Conservation (phyloP, 1,140 invertebrate species). For the Diabrotica undecimpunctata region DNA sequence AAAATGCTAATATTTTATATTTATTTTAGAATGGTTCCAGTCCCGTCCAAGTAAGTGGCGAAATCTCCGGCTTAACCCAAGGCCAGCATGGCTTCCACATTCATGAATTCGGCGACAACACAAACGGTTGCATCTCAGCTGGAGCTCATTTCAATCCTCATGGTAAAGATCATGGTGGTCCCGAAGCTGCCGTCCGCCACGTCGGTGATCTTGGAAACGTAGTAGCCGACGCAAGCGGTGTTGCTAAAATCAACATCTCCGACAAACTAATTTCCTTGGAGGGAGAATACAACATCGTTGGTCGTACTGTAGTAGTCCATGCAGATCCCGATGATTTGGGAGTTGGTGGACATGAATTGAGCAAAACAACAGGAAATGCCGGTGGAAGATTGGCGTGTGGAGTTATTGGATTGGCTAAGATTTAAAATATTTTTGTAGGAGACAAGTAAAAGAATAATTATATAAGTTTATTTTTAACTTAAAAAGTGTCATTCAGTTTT, state of each 20-base stretch:
- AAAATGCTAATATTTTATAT: too few relatives aligned
- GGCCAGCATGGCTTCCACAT: conserved; percentile 92
- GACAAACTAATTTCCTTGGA: conserved; percentile 71
- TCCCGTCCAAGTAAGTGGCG: conserved; percentile 66
- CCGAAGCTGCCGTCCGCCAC: conserved; percentile 70
- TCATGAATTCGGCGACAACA: conserved; percentile 95
- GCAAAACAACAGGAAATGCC: conserved; percentile 95
- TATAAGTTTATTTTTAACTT: too few relatives aligned
- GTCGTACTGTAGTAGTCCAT: conserved; percentile 88
- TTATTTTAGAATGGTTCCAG: conserved; percentile 47
- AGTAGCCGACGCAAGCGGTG: conserved; percentile 64
- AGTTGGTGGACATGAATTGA: conserved; percentile 87
- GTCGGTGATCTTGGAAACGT: conserved; percentile 93
- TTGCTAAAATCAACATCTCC: conserved; percentile 73
- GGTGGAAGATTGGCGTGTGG: conserved; percentile 94
- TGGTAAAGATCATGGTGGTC: conserved; percentile 81
- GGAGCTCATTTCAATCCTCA: conserved; percentile 94
- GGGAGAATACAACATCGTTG: conserved; percentile 78
- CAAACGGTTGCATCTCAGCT: conserved; percentile 93
- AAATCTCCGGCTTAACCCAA: conserved; percentile 64
- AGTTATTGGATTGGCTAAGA: conserved; percentile 81
- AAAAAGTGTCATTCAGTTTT: too few relatives aligned
- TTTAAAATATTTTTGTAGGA: neutral
- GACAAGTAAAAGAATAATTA: too few relatives aligned
- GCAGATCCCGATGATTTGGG: conserved; percentile 94